phyloP scores from a whole-genome alignment of 2,113 vertebrate genomes.

The Planiliza haematocheilus region DNA sequence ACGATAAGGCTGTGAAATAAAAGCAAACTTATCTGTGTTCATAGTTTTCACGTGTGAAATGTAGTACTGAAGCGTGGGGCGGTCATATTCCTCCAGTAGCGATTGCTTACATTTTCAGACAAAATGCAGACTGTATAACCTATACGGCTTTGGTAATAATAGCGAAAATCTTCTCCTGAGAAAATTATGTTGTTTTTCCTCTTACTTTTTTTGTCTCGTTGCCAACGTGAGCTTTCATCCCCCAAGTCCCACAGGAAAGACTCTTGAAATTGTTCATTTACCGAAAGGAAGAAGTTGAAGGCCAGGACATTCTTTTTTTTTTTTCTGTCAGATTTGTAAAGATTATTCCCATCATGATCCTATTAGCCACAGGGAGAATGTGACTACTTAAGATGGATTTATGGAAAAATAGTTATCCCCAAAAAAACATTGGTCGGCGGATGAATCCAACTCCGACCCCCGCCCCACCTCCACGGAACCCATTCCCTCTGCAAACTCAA shows the following conservation, averaged over 20 bases:
- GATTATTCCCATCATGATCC: conserved; percentile 86
- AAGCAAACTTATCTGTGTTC: conserved; percentile 12
- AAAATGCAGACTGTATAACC: conserved; percentile 2
- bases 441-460: conserved; percentile 51
- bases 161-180: conserved; percentile 65
- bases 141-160: conserved; percentile 15
- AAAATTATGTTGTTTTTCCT: conserved; percentile 74
- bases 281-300: conserved; percentile 86
- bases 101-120: conserved; percentile 16
- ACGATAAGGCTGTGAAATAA: neutral
- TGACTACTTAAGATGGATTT: conserved; percentile 87
- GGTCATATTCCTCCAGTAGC: too few species aligned
- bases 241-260: conserved; percentile 83
- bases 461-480: conserved; percentile 40
- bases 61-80: too few species aligned
- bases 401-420: conserved; percentile 82
- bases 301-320: conserved; percentile 79
- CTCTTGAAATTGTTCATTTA: conserved; percentile 85
- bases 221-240: conserved; percentile 65
- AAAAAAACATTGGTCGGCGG: conserved; percentile 71
- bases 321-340: conserved; percentile 85
- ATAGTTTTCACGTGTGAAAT: conserved; percentile 9
- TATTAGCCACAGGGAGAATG: conserved; percentile 85
- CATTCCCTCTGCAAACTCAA: conserved; percentile 73
- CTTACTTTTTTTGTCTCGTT: conserved; percentile 67